Conservation (phyloP, 2,888 invertebrate genomes). For the Carterocephalus palaemon region DNA sequence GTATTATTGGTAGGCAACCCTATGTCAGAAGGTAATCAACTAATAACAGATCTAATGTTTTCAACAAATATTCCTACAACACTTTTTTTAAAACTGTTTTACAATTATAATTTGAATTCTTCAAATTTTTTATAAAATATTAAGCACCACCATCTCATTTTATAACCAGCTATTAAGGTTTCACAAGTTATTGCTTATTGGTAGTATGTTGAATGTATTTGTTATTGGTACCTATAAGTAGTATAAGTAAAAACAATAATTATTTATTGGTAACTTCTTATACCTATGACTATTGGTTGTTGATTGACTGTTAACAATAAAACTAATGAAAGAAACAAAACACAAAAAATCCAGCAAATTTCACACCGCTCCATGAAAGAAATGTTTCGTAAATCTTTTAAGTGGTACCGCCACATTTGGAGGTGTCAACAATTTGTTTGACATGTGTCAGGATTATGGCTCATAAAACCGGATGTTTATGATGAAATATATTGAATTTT, state of each 20-base stretch:
- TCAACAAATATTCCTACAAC: conserved; percentile 13
- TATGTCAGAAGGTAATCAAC: conserved; percentile 19
- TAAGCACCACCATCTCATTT: conserved; percentile 17
- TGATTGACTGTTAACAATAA: conserved; percentile 2
- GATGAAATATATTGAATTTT: conserved; percentile 62
- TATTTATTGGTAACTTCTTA: too few species aligned
- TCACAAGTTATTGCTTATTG: neutral
- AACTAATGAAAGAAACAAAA: neutral
- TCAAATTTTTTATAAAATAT: conserved; percentile 16
- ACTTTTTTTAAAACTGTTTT: conserved; percentile 18
- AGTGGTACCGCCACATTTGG: conserved; percentile 52
- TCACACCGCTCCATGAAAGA: conserved; percentile 8
- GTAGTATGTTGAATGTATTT: too few species aligned
- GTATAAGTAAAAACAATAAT: too few species aligned
- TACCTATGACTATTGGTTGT: neutral
- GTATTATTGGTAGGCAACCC: too few species aligned
- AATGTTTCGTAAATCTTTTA: conserved; percentile 38
- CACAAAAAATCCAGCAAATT: conserved; percentile 13
- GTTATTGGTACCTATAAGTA: too few species aligned
- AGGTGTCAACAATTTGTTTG: conserved; percentile 70
- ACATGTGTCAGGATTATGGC: conserved; percentile 61
- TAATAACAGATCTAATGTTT: conserved; percentile 14
- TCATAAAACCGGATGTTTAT: conserved; percentile 62
- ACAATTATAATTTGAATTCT: conserved; percentile 23
- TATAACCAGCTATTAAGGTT: conserved; percentile 8